Base-by-base conservation (phyloP, 2,113 vertebrate genomes). In the Mugil cephalus region DNA sequence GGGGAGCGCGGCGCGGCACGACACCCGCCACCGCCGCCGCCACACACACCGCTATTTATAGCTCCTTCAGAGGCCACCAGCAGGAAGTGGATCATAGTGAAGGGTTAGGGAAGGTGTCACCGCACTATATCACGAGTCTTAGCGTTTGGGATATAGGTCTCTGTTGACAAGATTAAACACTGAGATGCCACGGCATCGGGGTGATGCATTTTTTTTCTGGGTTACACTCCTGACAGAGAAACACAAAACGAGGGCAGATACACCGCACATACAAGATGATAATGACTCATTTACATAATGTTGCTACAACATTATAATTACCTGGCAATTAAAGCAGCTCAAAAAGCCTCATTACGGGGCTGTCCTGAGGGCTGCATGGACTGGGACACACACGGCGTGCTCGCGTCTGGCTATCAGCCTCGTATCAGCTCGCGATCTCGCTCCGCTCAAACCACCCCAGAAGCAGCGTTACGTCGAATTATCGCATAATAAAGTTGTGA, bases 251-350 rank as follows among this genome's bases (percentile, higher is more conserved):
- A 84, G 86, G 80, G 73, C 82, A 91, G 84, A 81, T 62, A 77
- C 69, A 55, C 73, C 64, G 78, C 74, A 77, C 67, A 69, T 80
- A 77, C 86, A 77, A 74, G 82, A 80, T 84, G 77, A 88, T 90
- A 91, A 90, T 87, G 79, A 90, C 63, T 69, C 75, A 91, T 90
- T 90, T 91, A 88, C 90, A 91, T 88, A 91, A 89, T 88, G 88
- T 89, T 85, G 74, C 88, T 85, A 89, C 87, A 91, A 85, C 85
- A 80, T 80, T 77, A 83, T 90, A 91, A 91, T 91, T 91, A 91
- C 88, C 88, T 90, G 87, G 85, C 87, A 91, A 91, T 91, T 91
- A 90, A 89, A 88, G 81, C 83, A 75, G 83, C 90, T 91, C 86
- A 85, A 87, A 30, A 90, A 81, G 79, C 85, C 83, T 89, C 85